These are phyloP conservation scores for Procavia capensis DNA, from an alignment of 2,113 vertebrate species.

Conservation along the genomic window DNA sequence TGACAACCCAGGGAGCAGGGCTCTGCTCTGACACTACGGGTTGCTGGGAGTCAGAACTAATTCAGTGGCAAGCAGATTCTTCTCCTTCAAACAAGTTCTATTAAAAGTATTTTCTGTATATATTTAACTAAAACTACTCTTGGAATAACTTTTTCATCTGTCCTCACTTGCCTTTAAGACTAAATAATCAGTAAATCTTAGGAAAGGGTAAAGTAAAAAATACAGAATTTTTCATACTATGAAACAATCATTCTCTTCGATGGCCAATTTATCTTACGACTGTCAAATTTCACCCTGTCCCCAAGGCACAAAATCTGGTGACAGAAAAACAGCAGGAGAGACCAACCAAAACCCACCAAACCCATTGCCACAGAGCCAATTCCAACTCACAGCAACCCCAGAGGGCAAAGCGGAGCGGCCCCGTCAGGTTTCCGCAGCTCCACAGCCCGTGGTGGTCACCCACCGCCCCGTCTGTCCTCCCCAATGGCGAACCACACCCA, in stretches of 20 bases:
- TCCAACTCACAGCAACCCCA: too few relatives aligned
- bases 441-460: too few relatives aligned
- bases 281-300: conserved; percentile 65
- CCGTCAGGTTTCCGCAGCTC: too few relatives aligned
- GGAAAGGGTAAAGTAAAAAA: conserved; percentile 57
- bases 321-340: conserved; percentile 26
- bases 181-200: conserved; percentile 55
- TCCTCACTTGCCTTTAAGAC: conserved; percentile 51
- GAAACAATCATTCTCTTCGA: conserved; percentile 41
- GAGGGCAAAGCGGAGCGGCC: too few relatives aligned
- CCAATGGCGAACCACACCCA: background rate
- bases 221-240: conserved; percentile 41
- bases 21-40: background rate
- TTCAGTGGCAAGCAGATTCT: background rate
- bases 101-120: conserved; percentile 39
- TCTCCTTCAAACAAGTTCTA: background rate
- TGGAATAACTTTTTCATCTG: conserved; percentile 58
- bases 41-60: background rate
- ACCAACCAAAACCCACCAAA: too few relatives aligned
- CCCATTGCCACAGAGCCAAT: too few relatives aligned
- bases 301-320: conserved; percentile 57
- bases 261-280: background rate
- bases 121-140: conserved; percentile 42
- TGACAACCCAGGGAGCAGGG: background rate
- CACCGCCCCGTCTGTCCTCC: too few relatives aligned